These are phyloP conservation scores for Microchrysa polita DNA, from an alignment of 2,888 invertebrate species.

Conservation along the genomic window DNA sequence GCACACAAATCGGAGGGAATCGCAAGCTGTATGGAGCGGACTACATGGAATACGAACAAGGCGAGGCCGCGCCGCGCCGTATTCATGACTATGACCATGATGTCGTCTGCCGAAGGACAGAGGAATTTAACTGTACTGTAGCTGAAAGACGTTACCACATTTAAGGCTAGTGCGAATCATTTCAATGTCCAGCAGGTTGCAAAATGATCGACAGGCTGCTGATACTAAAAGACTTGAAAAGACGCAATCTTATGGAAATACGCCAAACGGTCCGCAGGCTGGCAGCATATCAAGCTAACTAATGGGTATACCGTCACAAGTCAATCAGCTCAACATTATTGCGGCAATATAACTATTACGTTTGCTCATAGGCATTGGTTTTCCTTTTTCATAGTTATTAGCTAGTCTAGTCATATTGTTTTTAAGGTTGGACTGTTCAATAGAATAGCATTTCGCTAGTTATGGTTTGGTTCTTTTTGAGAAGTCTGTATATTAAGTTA, in stretches of 20 bases:
- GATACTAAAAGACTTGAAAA: slow-evolving; percentile 28
- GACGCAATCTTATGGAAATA: slow-evolving; percentile 19
- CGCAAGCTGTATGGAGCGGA: too few relatives aligned
- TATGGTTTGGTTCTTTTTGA: too few relatives aligned
- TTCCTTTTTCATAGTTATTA: slow-evolving; percentile 9
- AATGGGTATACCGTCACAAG: slow-evolving; percentile 48
- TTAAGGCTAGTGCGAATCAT: slow-evolving; percentile 23
- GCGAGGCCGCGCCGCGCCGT: not conserved
- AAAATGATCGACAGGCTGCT: slow-evolving; percentile 30
- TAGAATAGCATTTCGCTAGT: too few relatives aligned
- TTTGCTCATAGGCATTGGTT: not conserved
- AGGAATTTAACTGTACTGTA: slow-evolving; percentile 29
- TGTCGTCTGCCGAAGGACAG: slow-evolving; percentile 15
- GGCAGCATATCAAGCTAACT: slow-evolving; percentile 42
- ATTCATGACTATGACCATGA: not conserved
- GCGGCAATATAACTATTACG: slow-evolving; percentile 45
- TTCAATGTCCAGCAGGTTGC: slow-evolving; percentile 28
- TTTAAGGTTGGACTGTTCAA: too few relatives aligned
- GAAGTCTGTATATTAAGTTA: too few relatives aligned
- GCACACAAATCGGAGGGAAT: not conserved
- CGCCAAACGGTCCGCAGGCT: slow-evolving; percentile 25
- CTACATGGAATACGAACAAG: too few relatives aligned
- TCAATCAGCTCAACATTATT: slow-evolving; percentile 46
- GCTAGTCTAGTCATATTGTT: too few relatives aligned
- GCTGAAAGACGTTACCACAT: slow-evolving; percentile 22